Percentiles rank a stretch among this genome's conserved stretches.
Evolutionary conservation across 2,113 vertebrate genomes (phyloP).

Genomic region (Serilophus lunatus): DNA sequence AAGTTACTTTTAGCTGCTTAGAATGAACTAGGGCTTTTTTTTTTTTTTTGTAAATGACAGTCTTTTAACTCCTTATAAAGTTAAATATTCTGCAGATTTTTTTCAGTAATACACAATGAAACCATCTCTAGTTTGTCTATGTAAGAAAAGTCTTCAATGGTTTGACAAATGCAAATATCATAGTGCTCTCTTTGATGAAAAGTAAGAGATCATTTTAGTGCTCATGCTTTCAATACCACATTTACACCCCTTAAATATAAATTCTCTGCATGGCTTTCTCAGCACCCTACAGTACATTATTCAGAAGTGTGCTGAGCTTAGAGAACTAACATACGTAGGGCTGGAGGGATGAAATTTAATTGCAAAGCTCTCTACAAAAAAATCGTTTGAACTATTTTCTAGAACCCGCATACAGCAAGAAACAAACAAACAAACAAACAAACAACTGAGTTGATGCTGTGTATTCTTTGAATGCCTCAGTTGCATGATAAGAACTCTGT

Average conservation of each 20-base stretch:
- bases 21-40: neutral
- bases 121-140: neutral
- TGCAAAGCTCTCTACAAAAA: neutral
- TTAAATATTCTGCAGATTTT: constrained; percentile 4
- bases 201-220: neutral
- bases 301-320: neutral
- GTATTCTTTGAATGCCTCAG: neutral
- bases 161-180: neutral
- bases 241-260: neutral
- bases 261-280: neutral
- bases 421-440: too few relatives aligned
- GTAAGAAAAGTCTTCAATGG: neutral
- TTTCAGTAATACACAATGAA: neutral
- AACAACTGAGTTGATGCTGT: neutral
- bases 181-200: neutral
- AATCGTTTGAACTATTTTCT: neutral
- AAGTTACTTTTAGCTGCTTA: constrained; percentile 4
- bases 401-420: neutral
- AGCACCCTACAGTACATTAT: neutral
- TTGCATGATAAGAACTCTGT: neutral
- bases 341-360: neutral
- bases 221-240: neutral
- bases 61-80: constrained; percentile 5
- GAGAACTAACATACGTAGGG: neutral
- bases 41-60: neutral